Percentiles rank a stretch among this genome's conserved stretches.
These are phyloP conservation scores for Trichomycterus rosablanca DNA, from an alignment of 2,113 vertebrate species.

Conservation along the genomic window DNA sequence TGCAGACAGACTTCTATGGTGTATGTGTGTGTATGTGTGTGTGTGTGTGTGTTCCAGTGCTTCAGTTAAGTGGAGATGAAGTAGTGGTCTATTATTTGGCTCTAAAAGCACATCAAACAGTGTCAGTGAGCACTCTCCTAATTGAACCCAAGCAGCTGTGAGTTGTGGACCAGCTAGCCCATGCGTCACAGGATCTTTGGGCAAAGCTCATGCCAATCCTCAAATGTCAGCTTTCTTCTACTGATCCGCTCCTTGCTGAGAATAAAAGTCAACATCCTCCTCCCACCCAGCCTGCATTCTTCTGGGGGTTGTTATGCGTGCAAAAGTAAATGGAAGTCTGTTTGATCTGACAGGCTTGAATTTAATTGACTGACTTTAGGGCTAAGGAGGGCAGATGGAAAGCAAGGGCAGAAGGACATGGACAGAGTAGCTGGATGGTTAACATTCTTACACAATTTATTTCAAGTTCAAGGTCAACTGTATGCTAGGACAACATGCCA, in stretches of 20 bases:
- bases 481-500: slow-evolving; percentile 2
- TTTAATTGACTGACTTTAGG: slow-evolving; percentile 60
- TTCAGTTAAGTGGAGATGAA: slow-evolving; percentile 30
- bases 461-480: neutral
- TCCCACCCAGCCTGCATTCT: slow-evolving; percentile 43
- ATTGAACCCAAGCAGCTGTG: slow-evolving; percentile 47
- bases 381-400: slow-evolving; percentile 47
- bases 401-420: slow-evolving; percentile 32
- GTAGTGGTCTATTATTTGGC: slow-evolving; percentile 31
- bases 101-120: slow-evolving; percentile 55
- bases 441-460: slow-evolving; percentile 23
- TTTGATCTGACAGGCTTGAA: slow-evolving; percentile 64
- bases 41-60: slow-evolving; percentile 1
- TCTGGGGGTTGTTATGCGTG: slow-evolving; percentile 48
- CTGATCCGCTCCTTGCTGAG: slow-evolving; percentile 33
- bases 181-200: slow-evolving; percentile 43
- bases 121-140: slow-evolving; percentile 37
- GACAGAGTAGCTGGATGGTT: slow-evolving; percentile 20
- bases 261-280: slow-evolving; percentile 48
- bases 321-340: slow-evolving; percentile 44
- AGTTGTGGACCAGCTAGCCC: slow-evolving; percentile 38
- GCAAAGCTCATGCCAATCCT: slow-evolving; percentile 37
- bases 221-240: slow-evolving; percentile 59
- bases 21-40: slow-evolving; percentile 18
- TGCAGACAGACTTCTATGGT: neutral